Conservation (phyloP, 2,888 invertebrate genomes). For the Hypomecis punctinalis region DNA sequence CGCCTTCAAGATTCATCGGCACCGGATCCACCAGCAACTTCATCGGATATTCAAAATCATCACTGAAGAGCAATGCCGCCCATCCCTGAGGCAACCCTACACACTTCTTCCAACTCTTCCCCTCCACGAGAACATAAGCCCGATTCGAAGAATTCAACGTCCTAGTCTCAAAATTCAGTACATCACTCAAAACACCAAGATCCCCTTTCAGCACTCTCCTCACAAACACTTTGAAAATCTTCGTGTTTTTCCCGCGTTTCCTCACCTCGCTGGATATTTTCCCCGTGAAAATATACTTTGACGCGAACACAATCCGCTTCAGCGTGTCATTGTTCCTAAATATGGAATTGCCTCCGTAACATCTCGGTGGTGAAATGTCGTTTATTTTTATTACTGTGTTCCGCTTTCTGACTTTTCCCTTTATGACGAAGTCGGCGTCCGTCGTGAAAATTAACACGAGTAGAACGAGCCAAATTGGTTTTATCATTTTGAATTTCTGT, state of each 20-base stretch:
- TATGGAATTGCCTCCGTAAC: constrained; percentile 71
- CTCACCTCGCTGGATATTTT: constrained; percentile 76
- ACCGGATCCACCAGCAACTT: constrained; percentile 76
- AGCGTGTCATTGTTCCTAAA: constrained; percentile 76
- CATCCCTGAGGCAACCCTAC: constrained; percentile 58
- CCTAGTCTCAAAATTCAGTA: constrained; percentile 76
- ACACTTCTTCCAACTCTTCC: constrained; percentile 61
- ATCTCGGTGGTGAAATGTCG: constrained; percentile 64
- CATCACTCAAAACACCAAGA: constrained; percentile 72
- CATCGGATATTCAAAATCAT: constrained; percentile 63
- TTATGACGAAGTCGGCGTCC: constrained; percentile 68
- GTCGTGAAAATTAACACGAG: constrained; percentile 58
- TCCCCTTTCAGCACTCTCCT: constrained; percentile 79
- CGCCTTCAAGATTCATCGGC: constrained; percentile 71
- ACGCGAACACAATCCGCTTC: constrained; percentile 68
- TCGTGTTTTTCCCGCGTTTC: constrained; percentile 60
- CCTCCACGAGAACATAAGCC: constrained; percentile 73
- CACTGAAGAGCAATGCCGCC: constrained; percentile 71
- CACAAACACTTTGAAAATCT: constrained; percentile 77
- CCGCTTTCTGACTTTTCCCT: constrained; percentile 77
- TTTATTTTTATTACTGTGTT: constrained; percentile 76
- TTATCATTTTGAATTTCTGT: constrained; percentile 61
- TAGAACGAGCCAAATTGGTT: constrained; percentile 52
- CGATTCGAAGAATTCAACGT: constrained; percentile 74
- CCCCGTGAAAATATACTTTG: constrained; percentile 81